These are phyloP conservation scores for Rhimphoctona megacephalus DNA, from an alignment of 2,888 invertebrate species.

Conservation along the genomic window DNA sequence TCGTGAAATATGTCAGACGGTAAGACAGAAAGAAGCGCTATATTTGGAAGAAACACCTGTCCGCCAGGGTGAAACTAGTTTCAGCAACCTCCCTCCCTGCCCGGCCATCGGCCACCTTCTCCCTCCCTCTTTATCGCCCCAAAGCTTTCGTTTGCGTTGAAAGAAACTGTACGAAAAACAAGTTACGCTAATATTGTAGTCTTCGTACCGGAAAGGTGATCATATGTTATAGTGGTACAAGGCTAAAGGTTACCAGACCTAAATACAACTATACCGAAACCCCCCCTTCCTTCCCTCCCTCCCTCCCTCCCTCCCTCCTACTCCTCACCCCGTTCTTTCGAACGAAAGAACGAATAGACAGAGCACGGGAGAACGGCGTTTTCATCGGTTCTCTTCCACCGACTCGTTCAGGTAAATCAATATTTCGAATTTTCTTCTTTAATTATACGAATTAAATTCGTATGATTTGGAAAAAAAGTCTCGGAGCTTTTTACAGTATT, in stretches of 20 bases:
- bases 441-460: not conserved
- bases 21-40: constrained; percentile 7
- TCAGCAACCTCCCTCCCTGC: not conserved
- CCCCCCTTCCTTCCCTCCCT: not conserved
- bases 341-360: not conserved
- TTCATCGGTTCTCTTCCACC: constrained; percentile 68
- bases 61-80: not conserved
- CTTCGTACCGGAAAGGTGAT: not conserved
- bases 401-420: constrained; percentile 80
- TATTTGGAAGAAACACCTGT: constrained; percentile 35
- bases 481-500: not conserved
- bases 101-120: not conserved
- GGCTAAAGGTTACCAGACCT: not conserved
- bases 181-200: constrained; percentile 6
- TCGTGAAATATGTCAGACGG: constrained; percentile 9
- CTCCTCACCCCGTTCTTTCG: not conserved
- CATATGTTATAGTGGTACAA: constrained; percentile 3
- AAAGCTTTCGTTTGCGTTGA: constrained; percentile 3
- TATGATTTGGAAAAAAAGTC: not conserved
- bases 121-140: not conserved
- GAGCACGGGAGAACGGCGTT: constrained; percentile 40
- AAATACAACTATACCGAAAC: not conserved
- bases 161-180: constrained; percentile 2
- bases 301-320: too few relatives aligned
- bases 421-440: constrained; percentile 28